Evolutionary conservation across 2,113 vertebrate genomes (phyloP), one percentile per base, ranked within the genome.

Genomic region (Gymnocephalus cernua): DNA sequence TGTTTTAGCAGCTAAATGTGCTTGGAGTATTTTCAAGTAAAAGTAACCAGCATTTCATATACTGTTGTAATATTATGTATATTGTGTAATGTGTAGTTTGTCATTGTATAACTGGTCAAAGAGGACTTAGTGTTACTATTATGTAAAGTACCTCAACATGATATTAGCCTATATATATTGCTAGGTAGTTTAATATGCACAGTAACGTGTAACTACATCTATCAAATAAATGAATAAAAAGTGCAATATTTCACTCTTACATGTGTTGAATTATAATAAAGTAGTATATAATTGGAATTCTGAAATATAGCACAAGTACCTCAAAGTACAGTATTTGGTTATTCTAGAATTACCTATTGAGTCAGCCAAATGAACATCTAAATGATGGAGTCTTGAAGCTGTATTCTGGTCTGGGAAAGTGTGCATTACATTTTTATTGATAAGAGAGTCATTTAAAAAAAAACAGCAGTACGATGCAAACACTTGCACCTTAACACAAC

Each of bases 391-490:
- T 23, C 14, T 25, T 54, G 5, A 68, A 53, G 29, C 12, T 41
- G 32, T 44, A 41, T 56, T 4, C n/a, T 56, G 4, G 18, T 5
- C 16, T 35, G 8, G 29, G 12, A 23, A 68, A 68, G 16, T 29
- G 18, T 29, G 18, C 3, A 9, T 47, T 47, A 0, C 21, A 4
- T 48, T 29, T 32, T 48, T n/a, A 5, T 48, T n/a, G 6, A 27
- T 15, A 27, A 29, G 12, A 35, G 16, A 45, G 16, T 48, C 0
- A 48, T 48, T 35, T 4, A 4, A 45, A 66, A 45, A 53, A 19
- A 58, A 85, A 64, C 35, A 57, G 54, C 61, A 72, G 12, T 1
- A 54, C 18, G 48, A 71, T 65, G 18, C 13, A 62, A 50, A 67
- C 6, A 56, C 8, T 57, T 66, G 35, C 18, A 3, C 10, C 15